phyloP scores from a whole-genome alignment of 1,140 invertebrate genomes.

The Cepaea nemoralis region DNA sequence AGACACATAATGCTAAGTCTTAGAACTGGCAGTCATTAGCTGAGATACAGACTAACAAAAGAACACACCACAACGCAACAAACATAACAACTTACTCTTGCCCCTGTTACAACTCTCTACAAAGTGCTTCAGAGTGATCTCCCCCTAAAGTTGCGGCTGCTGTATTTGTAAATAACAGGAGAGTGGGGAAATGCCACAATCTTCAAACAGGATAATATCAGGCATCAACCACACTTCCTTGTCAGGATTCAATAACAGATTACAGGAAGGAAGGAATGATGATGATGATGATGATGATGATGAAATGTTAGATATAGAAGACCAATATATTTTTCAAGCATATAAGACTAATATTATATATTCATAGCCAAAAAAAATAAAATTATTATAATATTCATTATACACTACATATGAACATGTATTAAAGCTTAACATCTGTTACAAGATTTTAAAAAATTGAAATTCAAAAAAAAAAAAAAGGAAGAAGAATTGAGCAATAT shows the following conservation, averaged over 20 bases:
- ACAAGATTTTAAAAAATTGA: not conserved
- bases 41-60: too few species aligned
- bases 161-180: not conserved
- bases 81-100: too few species aligned
- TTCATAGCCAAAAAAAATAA: slow-evolving; percentile 2
- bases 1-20: too few species aligned
- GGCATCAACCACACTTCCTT: too few species aligned
- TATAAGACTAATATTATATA: not conserved
- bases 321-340: not conserved
- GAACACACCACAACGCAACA: too few species aligned
- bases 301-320: not conserved
- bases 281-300: not conserved
- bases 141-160: too few species aligned
- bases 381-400: not conserved
- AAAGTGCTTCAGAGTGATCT: too few species aligned
- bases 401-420: not conserved
- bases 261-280: not conserved
- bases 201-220: too few species aligned
- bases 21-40: too few species aligned
- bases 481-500: slow-evolving; percentile 1
- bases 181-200: not conserved
- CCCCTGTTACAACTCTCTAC: too few species aligned
- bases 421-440: not conserved
- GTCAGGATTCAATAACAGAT: not conserved
- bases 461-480: not conserved